Base-by-base conservation (phyloP, 2,888 invertebrate species). In the Tipula confusa region DNA sequence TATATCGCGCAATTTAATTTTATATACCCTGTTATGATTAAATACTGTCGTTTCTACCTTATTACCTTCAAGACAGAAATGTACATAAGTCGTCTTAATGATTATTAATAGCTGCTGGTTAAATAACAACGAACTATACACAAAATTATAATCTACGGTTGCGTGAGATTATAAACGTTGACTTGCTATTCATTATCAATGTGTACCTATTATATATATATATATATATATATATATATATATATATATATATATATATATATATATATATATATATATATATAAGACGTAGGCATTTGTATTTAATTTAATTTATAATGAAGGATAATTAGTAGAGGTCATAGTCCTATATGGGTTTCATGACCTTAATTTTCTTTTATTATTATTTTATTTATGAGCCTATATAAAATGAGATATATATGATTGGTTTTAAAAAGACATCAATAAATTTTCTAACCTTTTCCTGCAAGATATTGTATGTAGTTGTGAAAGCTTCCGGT, bases 391-490 rank as follows among this genome's bases (percentile, higher is more conserved):
- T 43, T 64, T 24, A 24, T 18, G 15, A 43, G 3, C 15, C 64
- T 64, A 24, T n/a, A n/a, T 64, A 64, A 64, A 64, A 24, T 64
- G 24, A n/a, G n/a, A n/a, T n/a, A n/a, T 24, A 64, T 24, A 9
- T 64, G 18, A 64, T 64, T 64, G 24, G 7, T 64, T 64, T 64
- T 24, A 24, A 64, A 64, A 38, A 13, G 11, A 4, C 13, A 13
- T 64, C 64, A 64, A 64, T 64, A 64, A 64, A 43, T 24, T 64
- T 2, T 64, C 64, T 64, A 64, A 64, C 64, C 64, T 64, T 64
- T 64, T 64, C 64, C 64, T 64, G 64, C 64, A 64, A 64, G 64
- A 64, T 64, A 64, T 64, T 64, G 64, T 64, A 64, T 64, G 64
- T 64, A 64, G 64, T 64, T 64, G 64, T 64, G 64, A 64, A 64